Percentiles rank a stretch among this genome's conserved stretches.
These are phyloP conservation scores for Datnioides undecimradiatus DNA, from an alignment of 2,113 vertebrate genomes.

Conservation along the genomic window DNA sequence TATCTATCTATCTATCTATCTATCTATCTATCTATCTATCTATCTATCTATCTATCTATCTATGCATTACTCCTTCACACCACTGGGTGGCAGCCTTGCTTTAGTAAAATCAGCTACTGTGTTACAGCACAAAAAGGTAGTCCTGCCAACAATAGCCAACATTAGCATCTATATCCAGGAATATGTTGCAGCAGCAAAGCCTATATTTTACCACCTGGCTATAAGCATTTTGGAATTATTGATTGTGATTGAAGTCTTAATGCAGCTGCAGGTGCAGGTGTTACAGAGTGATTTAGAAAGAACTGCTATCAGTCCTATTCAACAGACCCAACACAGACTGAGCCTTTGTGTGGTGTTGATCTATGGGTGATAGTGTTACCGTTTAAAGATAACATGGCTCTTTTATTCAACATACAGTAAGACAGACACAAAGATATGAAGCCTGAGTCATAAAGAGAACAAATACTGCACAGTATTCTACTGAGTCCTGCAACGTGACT, in stretches of 20 bases:
- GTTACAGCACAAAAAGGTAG: background rate
- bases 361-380: background rate
- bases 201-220: background rate
- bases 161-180: background rate
- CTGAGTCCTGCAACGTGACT: background rate
- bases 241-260: background rate
- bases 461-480: background rate
- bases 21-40: no score
- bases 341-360: background rate
- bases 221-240: no score
- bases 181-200: background rate
- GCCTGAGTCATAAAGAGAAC: background rate
- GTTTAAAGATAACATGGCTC: background rate
- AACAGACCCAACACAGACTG: background rate
- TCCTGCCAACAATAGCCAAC: background rate
- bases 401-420: background rate
- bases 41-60: no score
- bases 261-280: background rate
- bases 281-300: background rate
- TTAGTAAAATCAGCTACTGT: background rate
- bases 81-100: constrained; percentile 50
- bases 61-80: background rate
- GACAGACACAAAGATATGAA: background rate
- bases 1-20: no score
- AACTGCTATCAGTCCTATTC: background rate